These are phyloP conservation scores for Willisornis vidua DNA, from an alignment of 2,113 vertebrate genomes.

Conservation along the genomic window DNA sequence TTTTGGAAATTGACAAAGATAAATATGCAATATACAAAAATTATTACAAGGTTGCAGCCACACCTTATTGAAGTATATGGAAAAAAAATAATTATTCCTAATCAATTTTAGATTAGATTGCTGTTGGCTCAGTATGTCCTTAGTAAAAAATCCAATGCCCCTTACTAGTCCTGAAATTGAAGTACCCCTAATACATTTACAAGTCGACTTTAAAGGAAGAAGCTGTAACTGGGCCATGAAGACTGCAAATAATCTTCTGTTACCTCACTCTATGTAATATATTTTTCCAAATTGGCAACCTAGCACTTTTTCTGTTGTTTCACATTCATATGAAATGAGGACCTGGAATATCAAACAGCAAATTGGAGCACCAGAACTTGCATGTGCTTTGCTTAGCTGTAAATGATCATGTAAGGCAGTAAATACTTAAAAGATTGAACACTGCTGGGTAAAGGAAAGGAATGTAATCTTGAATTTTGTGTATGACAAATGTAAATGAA, in stretches of 20 bases:
- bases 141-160: neutral
- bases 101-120: neutral
- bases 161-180: neutral
- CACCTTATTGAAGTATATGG: neutral
- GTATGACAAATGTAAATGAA: neutral
- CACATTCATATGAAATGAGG: neutral
- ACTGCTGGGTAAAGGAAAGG: neutral
- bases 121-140: neutral
- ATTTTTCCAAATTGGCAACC: neutral
- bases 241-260: neutral
- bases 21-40: neutral
- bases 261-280: neutral
- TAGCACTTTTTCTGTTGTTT: neutral
- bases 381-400: neutral
- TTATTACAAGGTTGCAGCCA: neutral
- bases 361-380: neutral
- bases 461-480: neutral
- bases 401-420: neutral
- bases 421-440: neutral
- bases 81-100: neutral
- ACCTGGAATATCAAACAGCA: neutral
- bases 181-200: neutral
- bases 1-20: neutral
- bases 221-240: neutral
- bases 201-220: neutral